A percentile compares a stretch with the other conserved stretches of the same genome.
These are phyloP conservation scores for Dicrostonyx torquatus DNA, from an alignment of 2,797 vertebrate genomes.

Conservation along the genomic window DNA sequence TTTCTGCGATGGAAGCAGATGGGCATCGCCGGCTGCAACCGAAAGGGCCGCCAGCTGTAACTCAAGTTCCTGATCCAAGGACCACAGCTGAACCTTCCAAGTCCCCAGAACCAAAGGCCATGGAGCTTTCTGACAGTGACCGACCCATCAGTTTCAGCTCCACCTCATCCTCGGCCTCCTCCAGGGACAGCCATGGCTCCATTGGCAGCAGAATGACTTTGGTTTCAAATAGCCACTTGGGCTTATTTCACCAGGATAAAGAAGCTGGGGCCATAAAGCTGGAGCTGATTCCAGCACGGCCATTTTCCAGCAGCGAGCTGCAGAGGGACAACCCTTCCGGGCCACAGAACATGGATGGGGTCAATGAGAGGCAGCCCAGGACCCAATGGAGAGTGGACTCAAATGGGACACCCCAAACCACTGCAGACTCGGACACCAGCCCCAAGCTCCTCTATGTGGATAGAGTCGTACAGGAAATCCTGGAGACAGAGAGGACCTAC, in stretches of 20 bases:
- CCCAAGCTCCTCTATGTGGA: slow-evolving; percentile 96
- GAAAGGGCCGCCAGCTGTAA: slow-evolving; percentile 90
- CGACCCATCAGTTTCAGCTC: slow-evolving; percentile 97
- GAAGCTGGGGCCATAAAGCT: slow-evolving; percentile 94
- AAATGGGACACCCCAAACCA: slow-evolving; percentile 70
- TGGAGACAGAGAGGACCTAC: slow-evolving; percentile 97
- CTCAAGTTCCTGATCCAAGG: slow-evolving; percentile 86
- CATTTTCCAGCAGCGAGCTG: slow-evolving; percentile 84
- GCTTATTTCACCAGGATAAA: slow-evolving; percentile 89
- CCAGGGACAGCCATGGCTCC: slow-evolving; percentile 97
- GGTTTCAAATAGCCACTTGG: slow-evolving; percentile 90
- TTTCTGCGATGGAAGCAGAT: slow-evolving; percentile 85
- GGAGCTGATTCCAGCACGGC: slow-evolving; percentile 93
- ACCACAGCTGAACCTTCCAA: slow-evolving; percentile 80
- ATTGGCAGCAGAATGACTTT: slow-evolving; percentile 94
- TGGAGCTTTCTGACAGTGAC: slow-evolving; percentile 96
- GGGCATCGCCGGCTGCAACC: slow-evolving; percentile 90
- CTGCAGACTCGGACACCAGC: slow-evolving; percentile 86
- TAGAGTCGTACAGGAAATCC: slow-evolving; percentile 97
- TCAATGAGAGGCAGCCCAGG: slow-evolving; percentile 71
- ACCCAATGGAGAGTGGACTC: slow-evolving; percentile 82
- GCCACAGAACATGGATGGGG: slow-evolving; percentile 71
- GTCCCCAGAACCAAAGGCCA: slow-evolving; percentile 90
- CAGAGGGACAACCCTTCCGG: slow-evolving; percentile 57
- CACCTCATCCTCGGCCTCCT: slow-evolving; percentile 97